phyloP scores from a whole-genome alignment of 92 coral and sea anemone species.

The Palythoa grandiflora region DNA sequence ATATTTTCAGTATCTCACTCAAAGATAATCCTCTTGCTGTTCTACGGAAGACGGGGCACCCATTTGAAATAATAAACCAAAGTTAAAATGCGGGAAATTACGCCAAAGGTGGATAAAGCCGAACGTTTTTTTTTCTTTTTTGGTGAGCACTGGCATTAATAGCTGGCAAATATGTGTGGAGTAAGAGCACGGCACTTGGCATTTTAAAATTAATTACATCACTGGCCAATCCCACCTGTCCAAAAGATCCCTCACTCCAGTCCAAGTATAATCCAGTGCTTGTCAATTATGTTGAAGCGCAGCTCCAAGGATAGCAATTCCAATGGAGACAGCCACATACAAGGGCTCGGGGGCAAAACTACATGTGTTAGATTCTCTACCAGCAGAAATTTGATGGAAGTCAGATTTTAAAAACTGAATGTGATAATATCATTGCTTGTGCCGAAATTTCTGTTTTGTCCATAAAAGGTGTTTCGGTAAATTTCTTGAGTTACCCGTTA shows the following conservation, averaged over 20 bases:
- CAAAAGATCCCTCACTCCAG: not conserved
- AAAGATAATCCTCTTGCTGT: slow-evolving; percentile 15
- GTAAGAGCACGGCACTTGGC: not conserved
- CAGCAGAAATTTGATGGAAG: not conserved
- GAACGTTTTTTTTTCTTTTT: not conserved
- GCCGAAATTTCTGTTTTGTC: not conserved
- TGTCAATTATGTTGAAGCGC: not conserved
- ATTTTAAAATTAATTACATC: not conserved
- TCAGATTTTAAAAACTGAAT: not conserved
- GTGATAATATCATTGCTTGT: not conserved
- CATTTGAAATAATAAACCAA: not conserved
- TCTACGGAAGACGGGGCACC: slow-evolving; percentile 26
- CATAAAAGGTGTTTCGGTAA: not conserved
- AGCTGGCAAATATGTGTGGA: not conserved
- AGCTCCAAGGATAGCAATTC: not conserved
- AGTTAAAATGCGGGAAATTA: not conserved
- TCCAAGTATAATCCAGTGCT: not conserved
- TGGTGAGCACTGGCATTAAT: not conserved
- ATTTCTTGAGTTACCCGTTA: slow-evolving; percentile 20
- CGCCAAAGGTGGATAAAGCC: not conserved
- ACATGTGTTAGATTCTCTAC: not conserved
- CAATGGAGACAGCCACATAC: not conserved
- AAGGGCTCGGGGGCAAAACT: slow-evolving; percentile 1
- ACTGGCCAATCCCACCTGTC: not conserved
- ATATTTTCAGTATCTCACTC: slow-evolving; percentile 3